Evolutionary conservation across 2,113 vertebrate genomes (phyloP).

Genomic region (Phrynosoma blainvillii): DNA sequence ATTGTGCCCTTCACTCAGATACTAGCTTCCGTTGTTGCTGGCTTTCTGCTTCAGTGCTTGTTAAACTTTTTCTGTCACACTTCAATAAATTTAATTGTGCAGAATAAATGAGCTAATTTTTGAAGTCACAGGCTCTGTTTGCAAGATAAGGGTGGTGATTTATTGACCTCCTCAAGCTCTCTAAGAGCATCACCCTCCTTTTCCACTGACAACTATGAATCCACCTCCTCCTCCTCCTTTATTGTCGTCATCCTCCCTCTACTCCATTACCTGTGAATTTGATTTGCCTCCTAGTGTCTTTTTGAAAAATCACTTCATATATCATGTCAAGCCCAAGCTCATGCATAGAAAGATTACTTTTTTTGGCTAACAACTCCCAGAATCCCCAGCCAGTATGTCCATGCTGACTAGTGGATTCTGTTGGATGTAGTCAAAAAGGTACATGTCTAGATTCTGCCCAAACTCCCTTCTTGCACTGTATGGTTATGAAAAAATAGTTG

Average conservation of each 20-base stretch:
- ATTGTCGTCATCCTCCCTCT: constrained; percentile 34
- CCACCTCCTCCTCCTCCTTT: neutral
- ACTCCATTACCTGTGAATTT: constrained; percentile 26
- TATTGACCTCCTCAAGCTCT: constrained; percentile 87
- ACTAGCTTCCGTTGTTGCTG: constrained; percentile 84
- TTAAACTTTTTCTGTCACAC: constrained; percentile 98
- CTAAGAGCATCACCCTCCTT: constrained; percentile 74
- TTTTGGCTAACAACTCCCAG: too few species aligned
- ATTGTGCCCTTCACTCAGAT: constrained; percentile 89
- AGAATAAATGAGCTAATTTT: constrained; percentile 99
- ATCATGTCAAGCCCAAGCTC: constrained; percentile 42
- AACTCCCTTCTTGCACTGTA: constrained; percentile 8
- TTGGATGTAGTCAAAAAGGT: too few species aligned
- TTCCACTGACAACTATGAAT: constrained; percentile 73
- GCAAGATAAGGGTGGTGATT: constrained; percentile 94
- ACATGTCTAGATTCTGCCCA: too few species aligned
- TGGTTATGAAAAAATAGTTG: constrained; percentile 18
- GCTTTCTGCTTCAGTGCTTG: constrained; percentile 85
- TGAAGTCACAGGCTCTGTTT: constrained; percentile 94
- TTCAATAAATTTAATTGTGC: constrained; percentile 99
- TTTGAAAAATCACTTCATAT: constrained; percentile 49
- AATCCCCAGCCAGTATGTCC: too few species aligned
- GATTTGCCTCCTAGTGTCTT: constrained; percentile 50
- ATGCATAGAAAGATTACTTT: too few species aligned
- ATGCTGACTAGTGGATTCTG: too few species aligned